Percentiles rank a stretch among this genome's conserved stretches.
Evolutionary conservation across 2,888 invertebrate genomes (phyloP).

Genomic region (Eurytoma californica): DNA sequence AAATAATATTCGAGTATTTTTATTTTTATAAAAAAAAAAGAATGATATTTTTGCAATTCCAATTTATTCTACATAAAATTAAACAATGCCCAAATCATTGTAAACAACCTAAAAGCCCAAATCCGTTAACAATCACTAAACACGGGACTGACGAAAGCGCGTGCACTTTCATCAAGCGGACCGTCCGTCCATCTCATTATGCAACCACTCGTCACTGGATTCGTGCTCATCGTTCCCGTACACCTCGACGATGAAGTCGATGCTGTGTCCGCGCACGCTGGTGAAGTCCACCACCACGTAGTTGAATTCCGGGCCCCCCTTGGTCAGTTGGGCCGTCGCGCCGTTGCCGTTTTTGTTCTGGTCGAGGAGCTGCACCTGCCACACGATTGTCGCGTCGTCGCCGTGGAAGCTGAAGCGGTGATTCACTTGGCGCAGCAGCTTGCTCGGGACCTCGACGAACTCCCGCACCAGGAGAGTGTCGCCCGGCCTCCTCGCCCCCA

Average conservation of each 20-base stretch:
- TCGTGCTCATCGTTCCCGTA: neutral
- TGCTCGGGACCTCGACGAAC: neutral
- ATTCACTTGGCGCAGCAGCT: neutral
- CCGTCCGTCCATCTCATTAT: too few species aligned
- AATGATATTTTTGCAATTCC: too few species aligned
- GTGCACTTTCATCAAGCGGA: too few species aligned
- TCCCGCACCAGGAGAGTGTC: neutral
- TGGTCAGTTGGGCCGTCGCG: neutral
- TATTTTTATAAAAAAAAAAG: too few species aligned
- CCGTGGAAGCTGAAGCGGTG: neutral
- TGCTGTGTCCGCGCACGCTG: neutral
- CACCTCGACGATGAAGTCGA: slow-evolving; percentile 1
- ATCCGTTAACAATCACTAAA: too few species aligned
- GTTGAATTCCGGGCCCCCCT: neutral
- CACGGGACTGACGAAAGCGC: too few species aligned
- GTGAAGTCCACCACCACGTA: neutral
- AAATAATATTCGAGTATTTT: too few species aligned
- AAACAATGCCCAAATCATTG: too few species aligned
- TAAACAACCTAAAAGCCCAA: too few species aligned
- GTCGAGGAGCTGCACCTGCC: neutral
- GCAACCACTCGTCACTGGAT: too few species aligned
- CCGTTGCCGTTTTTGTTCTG: neutral
- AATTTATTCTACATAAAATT: too few species aligned
- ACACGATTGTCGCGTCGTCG: neutral
- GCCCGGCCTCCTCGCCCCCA: neutral